Base-by-base conservation (phyloP, 1,140 invertebrate species). In the Lasaia peninsularis region DNA sequence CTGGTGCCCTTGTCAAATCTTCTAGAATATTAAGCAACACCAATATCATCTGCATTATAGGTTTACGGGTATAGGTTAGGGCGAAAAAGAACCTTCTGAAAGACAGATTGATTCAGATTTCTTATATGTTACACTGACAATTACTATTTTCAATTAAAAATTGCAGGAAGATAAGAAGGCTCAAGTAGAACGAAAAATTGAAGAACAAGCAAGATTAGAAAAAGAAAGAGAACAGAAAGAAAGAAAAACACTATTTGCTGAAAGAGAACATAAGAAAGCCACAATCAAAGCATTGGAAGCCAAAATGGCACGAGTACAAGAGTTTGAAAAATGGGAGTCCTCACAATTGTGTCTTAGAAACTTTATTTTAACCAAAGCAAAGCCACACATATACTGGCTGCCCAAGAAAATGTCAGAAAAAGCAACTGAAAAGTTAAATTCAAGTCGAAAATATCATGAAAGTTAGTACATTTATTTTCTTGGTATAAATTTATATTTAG, bases 111-210 rank as follows among this genome's bases (percentile, higher is more conserved):
- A n/a, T n/a, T n/a, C n/a, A n/a, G n/a, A n/a, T n/a, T n/a, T n/a
- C n/a, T n/a, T n/a, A n/a, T n/a, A n/a, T n/a, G n/a, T n/a, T n/a
- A n/a, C n/a, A n/a, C n/a, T n/a, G n/a, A n/a, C n/a, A n/a, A n/a
- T n/a, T n/a, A n/a, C n/a, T n/a, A 14, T 53, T 20, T 53, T 3
- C 6, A 57, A 53, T 34, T n/a, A 14, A 14, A 18, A 44, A 53
- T 72, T 72, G 35, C 62, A 88, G 85, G 85, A 88, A 69, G 85
- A 88, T 1, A 88, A 86, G 58, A 91, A 91, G 75, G 95, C 95
- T 9, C 93, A 96, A 90, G 95, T 99, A 28, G 98, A 99, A 84
- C 94, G 95, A 60, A 97, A 98, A 85, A 92, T 99, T 31, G 97
- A 99, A 80, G 96, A 98, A 74, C 96, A 96, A 75, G 96, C 96